Evolutionary conservation across 2,888 invertebrate genomes (phyloP), one percentile per base, ranked within the genome.

Genomic region (Campoletis raptor): DNA sequence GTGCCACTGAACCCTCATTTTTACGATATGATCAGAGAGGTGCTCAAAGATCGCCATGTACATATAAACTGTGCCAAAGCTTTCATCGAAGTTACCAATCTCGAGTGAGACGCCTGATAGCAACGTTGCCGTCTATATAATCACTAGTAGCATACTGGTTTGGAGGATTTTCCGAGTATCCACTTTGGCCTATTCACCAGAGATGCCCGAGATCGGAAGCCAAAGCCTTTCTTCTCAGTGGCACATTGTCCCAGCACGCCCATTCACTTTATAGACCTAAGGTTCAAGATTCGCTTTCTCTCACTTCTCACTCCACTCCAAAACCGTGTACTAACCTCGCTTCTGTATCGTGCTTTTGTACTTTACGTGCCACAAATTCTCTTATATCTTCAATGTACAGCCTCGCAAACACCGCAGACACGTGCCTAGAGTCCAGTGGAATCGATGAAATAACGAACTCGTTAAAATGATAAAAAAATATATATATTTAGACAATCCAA

Each of bases 201-300:
- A 85, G 90, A 86, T 90, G 85, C 85, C 85, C 87, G 86, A 85
- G 87, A 87, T 73, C 30, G 54, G 69, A 82, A 72, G 66, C 89
- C 89, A 85, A 89, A 89, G 90, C 87, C 83, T 85, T 87, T 82
- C 82, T 61, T 61, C 30, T 61, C 74, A 79, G 81, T 52, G 69
- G 73, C 83, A 89, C 86, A 90, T 91, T 91, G 91, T 91, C 88
- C 86, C 84, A 88, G 87, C 91, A 91, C 91, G 90, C 86, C 86
- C 87, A 86, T 78, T 86, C 90, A 87, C 88, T 61, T 48, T 48
- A 48, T 48, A 6, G 48, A 48, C 48, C 48, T 48, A 5, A 48
- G 48, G 2, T 48, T 48, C 48, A 48, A 15, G 48, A 48, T 48
- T 48, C 48, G 5, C 48, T 15, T 30, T 61, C 24, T 30, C 24